phyloP scores from a whole-genome alignment of 2,797 vertebrate genomes.

The Crocodylus rhombifer region DNA sequence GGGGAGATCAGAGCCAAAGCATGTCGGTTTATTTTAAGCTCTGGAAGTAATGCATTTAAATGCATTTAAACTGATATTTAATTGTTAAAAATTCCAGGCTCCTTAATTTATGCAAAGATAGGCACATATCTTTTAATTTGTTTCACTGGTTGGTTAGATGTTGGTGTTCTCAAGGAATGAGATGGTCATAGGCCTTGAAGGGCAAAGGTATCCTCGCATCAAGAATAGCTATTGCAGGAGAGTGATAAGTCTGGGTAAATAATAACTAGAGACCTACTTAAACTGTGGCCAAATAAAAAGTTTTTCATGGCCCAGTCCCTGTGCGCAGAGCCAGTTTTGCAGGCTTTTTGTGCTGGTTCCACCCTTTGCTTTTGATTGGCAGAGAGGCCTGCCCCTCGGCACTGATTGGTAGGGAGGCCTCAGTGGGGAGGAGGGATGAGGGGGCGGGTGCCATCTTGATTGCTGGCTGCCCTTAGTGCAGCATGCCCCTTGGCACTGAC shows the following conservation, averaged over 20 bases:
- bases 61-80: background rate
- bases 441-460: too few species aligned
- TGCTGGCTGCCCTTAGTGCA: too few species aligned
- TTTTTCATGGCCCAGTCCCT: too few species aligned
- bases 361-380: too few species aligned
- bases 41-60: background rate
- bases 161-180: background rate
- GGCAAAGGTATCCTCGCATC: background rate
- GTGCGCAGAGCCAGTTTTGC: too few species aligned
- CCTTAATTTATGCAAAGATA: background rate
- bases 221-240: background rate
- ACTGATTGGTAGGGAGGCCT: too few species aligned
- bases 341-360: too few species aligned
- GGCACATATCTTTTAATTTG: background rate
- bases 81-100: background rate
- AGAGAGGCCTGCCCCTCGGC: too few species aligned
- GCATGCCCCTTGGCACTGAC: too few species aligned
- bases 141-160: background rate
- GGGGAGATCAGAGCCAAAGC: too few species aligned
- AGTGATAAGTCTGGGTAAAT: background rate
- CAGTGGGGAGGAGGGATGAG: too few species aligned
- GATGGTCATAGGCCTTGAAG: background rate
- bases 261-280: background rate
- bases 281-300: too few species aligned
- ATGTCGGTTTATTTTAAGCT: background rate